These are phyloP conservation scores for Dexiosoma caninum DNA, from an alignment of 2,888 invertebrate species.

Conservation along the genomic window DNA sequence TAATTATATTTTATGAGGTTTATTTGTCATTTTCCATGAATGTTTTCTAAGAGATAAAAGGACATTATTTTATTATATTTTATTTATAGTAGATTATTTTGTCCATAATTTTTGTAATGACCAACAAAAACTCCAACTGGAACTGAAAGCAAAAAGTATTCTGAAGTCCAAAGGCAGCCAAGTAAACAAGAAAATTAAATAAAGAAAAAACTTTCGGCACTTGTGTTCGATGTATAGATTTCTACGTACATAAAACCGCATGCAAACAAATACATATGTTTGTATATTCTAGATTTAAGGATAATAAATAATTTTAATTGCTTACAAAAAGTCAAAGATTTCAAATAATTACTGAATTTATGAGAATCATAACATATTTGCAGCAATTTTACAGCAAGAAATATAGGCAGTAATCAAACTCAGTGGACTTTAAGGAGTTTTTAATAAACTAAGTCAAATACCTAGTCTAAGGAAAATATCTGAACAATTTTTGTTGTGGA, in stretches of 20 bases:
- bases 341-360: constrained; percentile 52
- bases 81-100: constrained; percentile 55
- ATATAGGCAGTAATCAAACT: not conserved
- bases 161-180: constrained; percentile 1
- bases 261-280: not conserved
- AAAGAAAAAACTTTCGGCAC: constrained; percentile 10
- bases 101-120: constrained; percentile 40
- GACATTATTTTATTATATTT: constrained; percentile 64
- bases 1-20: constrained; percentile 76
- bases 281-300: constrained; percentile 22
- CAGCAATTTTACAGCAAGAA: not conserved
- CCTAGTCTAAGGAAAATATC: no score
- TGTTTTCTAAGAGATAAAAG: constrained; percentile 74
- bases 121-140: constrained; percentile 22
- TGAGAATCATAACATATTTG: constrained; percentile 36
- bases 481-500: no score
- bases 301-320: constrained; percentile 61
- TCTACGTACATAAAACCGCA: not conserved
- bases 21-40: constrained; percentile 72
- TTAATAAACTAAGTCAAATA: no score
- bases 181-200: constrained; percentile 7
- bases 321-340: constrained; percentile 49
- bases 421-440: no score
- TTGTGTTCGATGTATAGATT: constrained; percentile 8
- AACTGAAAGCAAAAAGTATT: constrained; percentile 63